Conservation (phyloP, 1,140 invertebrate species). For the Bombus difficillimus region DNA sequence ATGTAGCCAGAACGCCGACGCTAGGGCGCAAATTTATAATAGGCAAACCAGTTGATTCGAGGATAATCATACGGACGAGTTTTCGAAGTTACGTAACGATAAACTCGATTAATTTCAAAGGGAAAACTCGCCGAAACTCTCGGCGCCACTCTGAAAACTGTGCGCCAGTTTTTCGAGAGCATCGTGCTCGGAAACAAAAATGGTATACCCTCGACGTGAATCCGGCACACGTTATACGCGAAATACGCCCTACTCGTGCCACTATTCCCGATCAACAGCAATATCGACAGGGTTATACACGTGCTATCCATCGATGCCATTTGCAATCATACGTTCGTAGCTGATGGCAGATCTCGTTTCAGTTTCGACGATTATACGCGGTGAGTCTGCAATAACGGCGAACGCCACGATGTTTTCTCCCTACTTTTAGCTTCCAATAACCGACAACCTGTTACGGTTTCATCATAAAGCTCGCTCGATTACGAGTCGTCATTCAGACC, state of each 20-base stretch:
- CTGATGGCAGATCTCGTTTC: conserved; percentile 54
- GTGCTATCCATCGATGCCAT: conserved; percentile 45
- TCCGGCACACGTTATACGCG: conserved; percentile 30
- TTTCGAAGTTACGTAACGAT: not conserved
- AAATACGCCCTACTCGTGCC: not conserved
- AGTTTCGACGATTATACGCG: conserved; percentile 51
- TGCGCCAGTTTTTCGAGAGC: conserved; percentile 14
- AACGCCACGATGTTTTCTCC: conserved; percentile 42
- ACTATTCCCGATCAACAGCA: conserved; percentile 49
- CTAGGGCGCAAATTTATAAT: not conserved
- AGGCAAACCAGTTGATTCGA: not conserved
- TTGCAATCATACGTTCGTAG: conserved; percentile 39
- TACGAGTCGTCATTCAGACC: not conserved
- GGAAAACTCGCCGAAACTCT: not conserved
- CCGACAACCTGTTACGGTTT: conserved; percentile 59
- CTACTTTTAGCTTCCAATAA: conserved; percentile 48
- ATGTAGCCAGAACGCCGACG: not conserved
- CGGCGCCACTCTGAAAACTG: not conserved
- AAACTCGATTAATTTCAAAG: not conserved
- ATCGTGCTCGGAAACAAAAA: conserved; percentile 17
- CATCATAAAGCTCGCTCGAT: conserved; percentile 53
- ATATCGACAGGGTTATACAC: conserved; percentile 50
- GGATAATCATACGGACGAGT: not conserved
- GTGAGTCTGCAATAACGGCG: conserved; percentile 64
- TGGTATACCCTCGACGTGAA: not conserved